Conservation (phyloP, 1,140 invertebrate genomes). For the Alviniconcha marisindica region DNA sequence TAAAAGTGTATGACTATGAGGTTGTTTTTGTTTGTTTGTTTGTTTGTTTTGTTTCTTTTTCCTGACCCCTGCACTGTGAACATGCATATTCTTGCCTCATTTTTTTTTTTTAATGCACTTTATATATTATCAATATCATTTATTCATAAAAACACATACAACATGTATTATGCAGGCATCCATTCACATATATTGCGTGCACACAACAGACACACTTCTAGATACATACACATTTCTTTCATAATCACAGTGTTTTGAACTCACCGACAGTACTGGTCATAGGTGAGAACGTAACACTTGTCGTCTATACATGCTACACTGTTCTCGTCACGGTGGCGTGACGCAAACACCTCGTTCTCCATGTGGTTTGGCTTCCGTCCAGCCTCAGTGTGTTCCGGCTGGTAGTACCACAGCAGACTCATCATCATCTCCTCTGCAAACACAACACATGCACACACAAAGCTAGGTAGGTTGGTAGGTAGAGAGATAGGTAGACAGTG, state of each 20-base stretch:
- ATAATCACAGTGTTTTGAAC: not conserved
- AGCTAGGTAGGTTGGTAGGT: too few species aligned
- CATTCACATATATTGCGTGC: not conserved
- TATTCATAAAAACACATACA: too few species aligned
- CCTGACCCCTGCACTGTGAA: too few species aligned
- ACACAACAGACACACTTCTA: not conserved
- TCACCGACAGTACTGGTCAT: conserved; percentile 97
- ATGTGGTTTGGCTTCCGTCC: conserved; percentile 84
- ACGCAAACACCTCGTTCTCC: conserved; percentile 95
- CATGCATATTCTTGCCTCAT: too few species aligned
- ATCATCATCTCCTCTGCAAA: conserved; percentile 89
- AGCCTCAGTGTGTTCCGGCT: conserved; percentile 96
- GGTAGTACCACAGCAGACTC: conserved; percentile 97
- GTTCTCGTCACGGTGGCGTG: conserved; percentile 93
- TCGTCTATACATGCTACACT: conserved; percentile 98
- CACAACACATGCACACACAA: not conserved
- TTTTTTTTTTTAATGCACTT: too few species aligned
- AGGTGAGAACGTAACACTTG: conserved; percentile 97
- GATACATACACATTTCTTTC: not conserved
- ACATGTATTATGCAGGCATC: not conserved
- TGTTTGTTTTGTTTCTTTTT: too few species aligned
- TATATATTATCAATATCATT: too few species aligned
- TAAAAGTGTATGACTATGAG: too few species aligned
- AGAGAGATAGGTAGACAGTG: too few species aligned
- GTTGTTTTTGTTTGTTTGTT: too few species aligned